phyloP scores from a whole-genome alignment of 1,140 invertebrate species.

The Apocrypta bakeri region DNA sequence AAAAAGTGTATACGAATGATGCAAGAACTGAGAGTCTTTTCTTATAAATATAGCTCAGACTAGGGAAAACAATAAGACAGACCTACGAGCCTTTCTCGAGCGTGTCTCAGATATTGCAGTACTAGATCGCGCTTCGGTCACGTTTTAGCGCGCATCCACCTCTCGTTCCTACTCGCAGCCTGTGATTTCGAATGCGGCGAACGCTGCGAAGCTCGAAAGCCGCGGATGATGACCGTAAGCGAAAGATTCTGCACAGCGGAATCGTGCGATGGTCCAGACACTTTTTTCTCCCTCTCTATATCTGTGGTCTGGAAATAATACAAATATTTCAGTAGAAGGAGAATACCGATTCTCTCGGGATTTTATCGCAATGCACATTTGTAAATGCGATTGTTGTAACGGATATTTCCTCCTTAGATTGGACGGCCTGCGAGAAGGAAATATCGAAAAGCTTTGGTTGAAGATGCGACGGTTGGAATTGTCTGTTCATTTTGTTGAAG shows the following conservation, averaged over 20 bases:
- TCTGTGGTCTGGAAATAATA: not conserved
- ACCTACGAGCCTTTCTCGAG: not conserved
- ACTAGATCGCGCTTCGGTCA: not conserved
- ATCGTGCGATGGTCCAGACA: not conserved
- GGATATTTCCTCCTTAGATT: not conserved
- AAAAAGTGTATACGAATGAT: no score
- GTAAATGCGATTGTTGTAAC: not conserved
- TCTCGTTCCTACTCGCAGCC: not conserved
- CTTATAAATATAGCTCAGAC: no score
- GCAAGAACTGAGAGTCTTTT: no score
- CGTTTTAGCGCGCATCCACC: not conserved
- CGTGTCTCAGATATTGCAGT: not conserved
- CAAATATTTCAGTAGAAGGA: not conserved
- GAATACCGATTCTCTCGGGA: no score
- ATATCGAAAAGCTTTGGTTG: no score
- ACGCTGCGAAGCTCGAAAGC: not conserved
- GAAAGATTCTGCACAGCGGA: not conserved
- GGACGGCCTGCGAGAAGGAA: no score
- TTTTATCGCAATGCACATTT: not conserved
- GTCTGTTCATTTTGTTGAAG: no score
- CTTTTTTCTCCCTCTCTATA: not conserved
- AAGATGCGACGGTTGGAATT: no score
- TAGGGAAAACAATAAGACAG: no score
- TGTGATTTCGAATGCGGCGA: slow-evolving; percentile 8
- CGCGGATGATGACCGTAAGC: not conserved